Percentiles rank a stretch among this genome's conserved stretches.
phyloP scores from a whole-genome alignment of 1,140 invertebrate species.

The Temnothorax nylanderi region DNA sequence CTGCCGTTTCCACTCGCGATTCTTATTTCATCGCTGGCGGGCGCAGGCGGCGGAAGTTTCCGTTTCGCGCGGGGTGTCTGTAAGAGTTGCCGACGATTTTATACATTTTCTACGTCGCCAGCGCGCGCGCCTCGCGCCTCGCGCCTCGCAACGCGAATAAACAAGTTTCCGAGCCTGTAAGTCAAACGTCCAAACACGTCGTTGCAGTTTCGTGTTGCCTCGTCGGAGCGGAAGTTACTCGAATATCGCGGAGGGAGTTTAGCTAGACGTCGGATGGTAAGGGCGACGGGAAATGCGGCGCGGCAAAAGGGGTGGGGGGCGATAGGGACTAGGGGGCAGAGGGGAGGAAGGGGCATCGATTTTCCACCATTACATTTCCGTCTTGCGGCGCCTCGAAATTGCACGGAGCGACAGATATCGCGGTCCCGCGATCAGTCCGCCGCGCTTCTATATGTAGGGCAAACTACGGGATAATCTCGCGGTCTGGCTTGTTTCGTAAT shows the following conservation, averaged over 20 bases:
- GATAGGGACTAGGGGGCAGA: background rate
- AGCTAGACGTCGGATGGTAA: conserved; percentile 37
- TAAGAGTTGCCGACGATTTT: conserved; percentile 42
- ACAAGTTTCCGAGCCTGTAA: conserved; percentile 65
- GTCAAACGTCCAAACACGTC: conserved; percentile 71
- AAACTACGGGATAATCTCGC: conserved; percentile 61
- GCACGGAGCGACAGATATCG: conserved; percentile 49
- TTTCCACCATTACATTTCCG: conserved; percentile 51
- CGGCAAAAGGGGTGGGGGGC: background rate
- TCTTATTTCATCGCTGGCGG: conserved; percentile 37
- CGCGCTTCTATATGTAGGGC: conserved; percentile 45
- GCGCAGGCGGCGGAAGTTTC: conserved; percentile 48
- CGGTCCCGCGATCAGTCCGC: conserved; percentile 5
- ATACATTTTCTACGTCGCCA: conserved; percentile 55
- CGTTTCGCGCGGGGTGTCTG: conserved; percentile 31
- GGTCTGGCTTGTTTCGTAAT: conserved; percentile 61
- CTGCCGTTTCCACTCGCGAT: conserved; percentile 31
- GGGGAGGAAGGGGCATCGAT: conserved; percentile 20
- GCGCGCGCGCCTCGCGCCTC: background rate
- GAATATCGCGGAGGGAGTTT: conserved; percentile 58
- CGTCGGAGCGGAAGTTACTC: conserved; percentile 59
- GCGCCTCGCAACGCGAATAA: conserved; percentile 63
- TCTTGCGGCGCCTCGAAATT: conserved; percentile 41
- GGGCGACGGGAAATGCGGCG: conserved; percentile 17
- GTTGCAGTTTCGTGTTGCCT: conserved; percentile 54